Percentiles rank a stretch among this genome's conserved stretches.
phyloP scores from a whole-genome alignment of 2,888 invertebrate genomes.

The Troides oblongomaculatus region DNA sequence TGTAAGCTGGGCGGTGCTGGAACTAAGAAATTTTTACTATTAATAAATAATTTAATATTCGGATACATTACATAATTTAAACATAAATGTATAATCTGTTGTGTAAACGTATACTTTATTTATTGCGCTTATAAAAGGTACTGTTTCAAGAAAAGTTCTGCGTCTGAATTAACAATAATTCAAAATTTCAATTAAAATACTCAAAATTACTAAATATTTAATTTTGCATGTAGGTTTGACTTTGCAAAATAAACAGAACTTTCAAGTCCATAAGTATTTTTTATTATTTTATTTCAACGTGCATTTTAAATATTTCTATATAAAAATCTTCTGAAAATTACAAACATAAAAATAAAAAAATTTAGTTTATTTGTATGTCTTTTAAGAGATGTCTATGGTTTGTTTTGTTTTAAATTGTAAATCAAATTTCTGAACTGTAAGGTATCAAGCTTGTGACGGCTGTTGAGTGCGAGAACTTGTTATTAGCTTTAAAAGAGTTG shows the following conservation, averaged over 20 bases:
- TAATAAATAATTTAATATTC: neutral
- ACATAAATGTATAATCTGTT: neutral
- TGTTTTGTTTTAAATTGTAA: constrained; percentile 21
- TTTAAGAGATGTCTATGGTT: constrained; percentile 20
- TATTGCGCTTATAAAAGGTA: neutral
- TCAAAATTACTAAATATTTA: constrained; percentile 36
- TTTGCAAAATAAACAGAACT: neutral
- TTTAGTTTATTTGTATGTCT: neutral
- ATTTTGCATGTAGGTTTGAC: neutral
- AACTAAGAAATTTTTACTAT: neutral
- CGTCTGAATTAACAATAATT: neutral
- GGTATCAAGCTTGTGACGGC: constrained; percentile 40
- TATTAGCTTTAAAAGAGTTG: constrained; percentile 56
- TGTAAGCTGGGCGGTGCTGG: neutral
- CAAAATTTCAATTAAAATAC: neutral
- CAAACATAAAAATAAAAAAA: neutral
- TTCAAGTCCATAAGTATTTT: neutral
- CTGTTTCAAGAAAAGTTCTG: neutral
- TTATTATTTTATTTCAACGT: neutral
- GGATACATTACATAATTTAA: neutral
- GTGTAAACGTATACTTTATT: neutral
- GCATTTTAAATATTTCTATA: neutral
- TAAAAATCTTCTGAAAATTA: neutral
- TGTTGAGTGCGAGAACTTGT: constrained; percentile 45
- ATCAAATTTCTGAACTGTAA: constrained; percentile 40